These are phyloP conservation scores for Echeneis naucrates DNA, from an alignment of 2,797 vertebrate species.

Conservation along the genomic window DNA sequence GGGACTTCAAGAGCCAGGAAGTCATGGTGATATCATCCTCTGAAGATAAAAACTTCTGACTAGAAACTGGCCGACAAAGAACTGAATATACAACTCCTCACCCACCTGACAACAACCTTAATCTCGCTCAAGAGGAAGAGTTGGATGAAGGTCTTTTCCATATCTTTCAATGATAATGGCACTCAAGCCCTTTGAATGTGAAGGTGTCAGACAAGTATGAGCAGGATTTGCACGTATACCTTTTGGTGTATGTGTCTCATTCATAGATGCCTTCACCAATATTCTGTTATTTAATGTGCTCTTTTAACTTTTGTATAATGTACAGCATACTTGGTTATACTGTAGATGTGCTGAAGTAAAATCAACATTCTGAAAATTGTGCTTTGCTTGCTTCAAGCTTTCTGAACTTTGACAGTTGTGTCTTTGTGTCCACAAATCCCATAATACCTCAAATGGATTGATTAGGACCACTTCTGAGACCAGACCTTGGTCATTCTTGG, in stretches of 20 bases:
- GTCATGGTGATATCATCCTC: conserved; percentile 87
- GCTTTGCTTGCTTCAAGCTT: not conserved
- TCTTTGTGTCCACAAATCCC: not conserved
- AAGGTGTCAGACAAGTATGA: conserved; percentile 27
- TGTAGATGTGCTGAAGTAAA: conserved; percentile 56
- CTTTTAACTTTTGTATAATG: conserved; percentile 43
- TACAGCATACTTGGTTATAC: conserved; percentile 33
- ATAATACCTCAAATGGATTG: not conserved
- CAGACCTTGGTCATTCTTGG: not conserved
- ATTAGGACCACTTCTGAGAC: not conserved
- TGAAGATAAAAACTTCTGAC: conserved; percentile 91
- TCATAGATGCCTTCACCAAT: conserved; percentile 35
- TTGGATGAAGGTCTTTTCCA: conserved; percentile 60
- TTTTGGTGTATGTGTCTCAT: conserved; percentile 39
- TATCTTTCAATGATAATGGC: conserved; percentile 59
- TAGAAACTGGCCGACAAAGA: conserved; percentile 29
- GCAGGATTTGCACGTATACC: conserved; percentile 29
- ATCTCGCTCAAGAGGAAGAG: conserved; percentile 38
- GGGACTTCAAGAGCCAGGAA: conserved; percentile 93
- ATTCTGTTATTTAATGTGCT: conserved; percentile 20
- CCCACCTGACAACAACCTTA: conserved; percentile 28
- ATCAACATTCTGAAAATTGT: too few species aligned
- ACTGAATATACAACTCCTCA: conserved; percentile 15
- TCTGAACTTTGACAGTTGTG: not conserved
- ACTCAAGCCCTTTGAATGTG: not conserved